Base-by-base conservation (phyloP, 2,888 invertebrate genomes). In the Octodonta nipae region DNA sequence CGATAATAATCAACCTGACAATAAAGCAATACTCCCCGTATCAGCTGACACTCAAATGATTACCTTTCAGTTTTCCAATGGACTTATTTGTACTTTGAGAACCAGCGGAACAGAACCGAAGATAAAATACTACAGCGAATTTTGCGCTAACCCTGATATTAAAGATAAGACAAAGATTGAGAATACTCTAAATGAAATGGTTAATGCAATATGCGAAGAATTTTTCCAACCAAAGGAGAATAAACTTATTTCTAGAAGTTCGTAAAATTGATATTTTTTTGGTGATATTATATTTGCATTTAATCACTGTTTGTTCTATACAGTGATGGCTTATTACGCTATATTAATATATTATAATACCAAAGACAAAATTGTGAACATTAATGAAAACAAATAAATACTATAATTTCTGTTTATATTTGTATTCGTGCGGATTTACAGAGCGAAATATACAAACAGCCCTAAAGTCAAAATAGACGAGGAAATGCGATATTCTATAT, bases 51-150 rank as follows among this genome's bases (percentile, higher is more conserved):
- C 67, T 42, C 80, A 96, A 64, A 98, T 99, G 98, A 79, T 99
- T 32, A 92, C 92, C 6, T 91, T 98, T 60, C 76, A 74, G 5
- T 91, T 96, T 60, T 67, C 70, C 32, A 87, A 85, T 62, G 92
- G 91, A 1, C 70, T 88, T 41, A 76, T 81, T 5, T 74, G 85
- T 2, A 95, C 92, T 0, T 64, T 99, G 16, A 72, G 98, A 42
- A 92, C 95, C 1, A 93, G 93, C 59, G 98, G 98, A 27, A 99
- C 98, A 0, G 98, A 99, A 60, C 98, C 98, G 25, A 99, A 99
- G 63, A 75, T 99, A 50, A 99, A 99, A 66, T 99, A 93, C 64
- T 99, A 99, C 64, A 83, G 88, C 1, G 98, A 95, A 61, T 67
- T 89, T 34, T 78, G 84, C 44, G 78, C 80, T 36, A 57, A 68